A percentile compares a stretch with the other conserved stretches of the same genome.
These are phyloP conservation scores for Eupithecia insigniata DNA, from an alignment of 2,888 invertebrate species.

Conservation along the genomic window DNA sequence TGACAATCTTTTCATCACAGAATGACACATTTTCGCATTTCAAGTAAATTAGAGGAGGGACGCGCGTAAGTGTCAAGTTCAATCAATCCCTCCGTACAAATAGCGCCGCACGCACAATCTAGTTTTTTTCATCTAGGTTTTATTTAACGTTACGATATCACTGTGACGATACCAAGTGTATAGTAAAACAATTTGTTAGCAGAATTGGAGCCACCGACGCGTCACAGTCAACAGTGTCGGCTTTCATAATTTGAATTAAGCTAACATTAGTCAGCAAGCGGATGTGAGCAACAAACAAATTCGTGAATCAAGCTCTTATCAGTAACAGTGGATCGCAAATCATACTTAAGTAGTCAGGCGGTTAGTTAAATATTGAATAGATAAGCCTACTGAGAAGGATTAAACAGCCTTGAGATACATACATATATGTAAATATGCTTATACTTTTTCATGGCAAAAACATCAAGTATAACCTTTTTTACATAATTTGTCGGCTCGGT, in stretches of 20 bases:
- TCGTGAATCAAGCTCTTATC: constrained; percentile 71
- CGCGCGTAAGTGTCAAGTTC: neutral
- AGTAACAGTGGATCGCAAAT: constrained; percentile 30
- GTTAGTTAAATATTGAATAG: constrained; percentile 25
- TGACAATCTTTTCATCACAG: neutral
- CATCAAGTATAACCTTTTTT: too few species aligned
- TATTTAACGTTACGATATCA: neutral
- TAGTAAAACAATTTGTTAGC: neutral
- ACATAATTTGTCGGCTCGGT: too few species aligned
- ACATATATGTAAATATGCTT: too few species aligned
- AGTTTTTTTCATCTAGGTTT: neutral
- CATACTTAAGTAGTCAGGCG: too few species aligned
- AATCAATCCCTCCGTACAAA: neutral
- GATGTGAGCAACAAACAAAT: constrained; percentile 68
- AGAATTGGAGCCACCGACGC: too few species aligned
- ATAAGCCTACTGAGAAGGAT: constrained; percentile 21
- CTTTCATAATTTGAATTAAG: constrained; percentile 38
- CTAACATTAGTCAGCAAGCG: constrained; percentile 50
- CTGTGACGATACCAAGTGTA: neutral
- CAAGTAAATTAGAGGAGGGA: neutral
- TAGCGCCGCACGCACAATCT: neutral
- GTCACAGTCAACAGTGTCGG: constrained; percentile 27
- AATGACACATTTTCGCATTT: neutral
- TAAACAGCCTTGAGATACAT: neutral
- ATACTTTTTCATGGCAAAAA: too few species aligned